Evolutionary conservation across 37 sponge, comb jelly and placozoan species (phyloP), one percentile per base, ranked within the genome.

Genomic region (Axinella damicornis): DNA sequence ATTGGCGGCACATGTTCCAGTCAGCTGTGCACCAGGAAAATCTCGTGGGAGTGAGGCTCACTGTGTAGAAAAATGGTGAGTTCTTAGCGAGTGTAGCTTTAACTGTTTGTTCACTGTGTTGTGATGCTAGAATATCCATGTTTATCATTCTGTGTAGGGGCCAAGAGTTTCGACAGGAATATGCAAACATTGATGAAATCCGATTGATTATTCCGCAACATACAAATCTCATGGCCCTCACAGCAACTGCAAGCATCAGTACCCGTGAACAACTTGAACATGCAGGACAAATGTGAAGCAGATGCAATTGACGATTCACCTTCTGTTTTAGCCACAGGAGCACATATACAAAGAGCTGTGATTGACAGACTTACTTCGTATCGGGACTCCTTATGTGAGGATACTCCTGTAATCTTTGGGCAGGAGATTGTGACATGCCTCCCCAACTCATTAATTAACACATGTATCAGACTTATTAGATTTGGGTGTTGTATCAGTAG

Each of bases 31-130:
- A 69, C 35, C 70, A 69, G 16, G 30, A 69, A 21, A 69, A 69
- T 69, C 35, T 69, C 46, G 46, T 46, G 46, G 46, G 46, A 46
- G 46, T 46, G 46, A 61, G 11, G 70, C 70, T 33, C 70, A 69
- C 28, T 69, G 70, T 34, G 37, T 69, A 13, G 36, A 69, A 69
- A 21, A 27, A 32, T 69, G 70, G 70, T 69, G 21, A 33, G 70
- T 69, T 69, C 11, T 2, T 11, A 27, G 13, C 11, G 13, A 22
- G 18, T 19, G 18, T 56, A 56, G 15, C 18, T 25, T 61, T 61
- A 5, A 61, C 46, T 61, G 27, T 61, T 27, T 27, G 27, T 61
- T 27, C 5, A 27, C 2, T 61, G 5, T 61, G 27, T 61, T 27
- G n/a, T 27, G 5, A 61, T 61, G 62, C 11, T 5, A 22, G n/a